Conservation (phyloP, 2,113 vertebrate genomes). For the Prinia subflava region DNA sequence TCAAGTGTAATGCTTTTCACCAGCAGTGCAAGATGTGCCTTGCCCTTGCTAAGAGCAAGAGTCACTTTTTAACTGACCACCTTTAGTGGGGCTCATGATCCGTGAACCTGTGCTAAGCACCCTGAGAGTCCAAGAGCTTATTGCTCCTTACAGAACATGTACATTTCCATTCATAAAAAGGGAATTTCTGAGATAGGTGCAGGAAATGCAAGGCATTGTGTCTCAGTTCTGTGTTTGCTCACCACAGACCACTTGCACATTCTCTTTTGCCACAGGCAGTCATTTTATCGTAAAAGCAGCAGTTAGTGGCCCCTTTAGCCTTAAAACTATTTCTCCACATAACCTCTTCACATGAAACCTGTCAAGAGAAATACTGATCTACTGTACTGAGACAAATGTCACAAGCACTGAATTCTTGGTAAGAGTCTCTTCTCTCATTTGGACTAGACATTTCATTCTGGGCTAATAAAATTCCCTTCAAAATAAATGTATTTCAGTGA, state of each 20-base stretch:
- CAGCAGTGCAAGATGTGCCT: neutral
- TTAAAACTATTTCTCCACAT: neutral
- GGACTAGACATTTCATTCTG: neutral
- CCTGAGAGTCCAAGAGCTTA: neutral
- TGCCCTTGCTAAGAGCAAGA: neutral
- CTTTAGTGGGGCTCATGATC: neutral
- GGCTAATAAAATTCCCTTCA: neutral
- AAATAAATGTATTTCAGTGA: neutral
- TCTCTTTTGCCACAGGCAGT: neutral
- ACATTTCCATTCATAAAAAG: neutral
- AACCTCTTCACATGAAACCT: neutral
- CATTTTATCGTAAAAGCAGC: neutral
- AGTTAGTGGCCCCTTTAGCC: neutral
- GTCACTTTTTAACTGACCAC: neutral
- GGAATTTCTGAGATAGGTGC: neutral
- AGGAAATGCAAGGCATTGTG: neutral
- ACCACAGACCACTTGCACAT: neutral
- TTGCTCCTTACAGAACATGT: neutral
- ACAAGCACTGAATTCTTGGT: neutral
- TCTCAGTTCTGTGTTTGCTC: neutral
- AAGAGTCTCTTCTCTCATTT: neutral
- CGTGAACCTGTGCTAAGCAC: neutral
- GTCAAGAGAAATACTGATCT: neutral
- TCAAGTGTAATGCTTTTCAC: accelerated
- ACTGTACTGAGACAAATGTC: neutral